phyloP scores from a whole-genome alignment of 2,113 vertebrate species.

The Brienomyrus brachyistius region DNA sequence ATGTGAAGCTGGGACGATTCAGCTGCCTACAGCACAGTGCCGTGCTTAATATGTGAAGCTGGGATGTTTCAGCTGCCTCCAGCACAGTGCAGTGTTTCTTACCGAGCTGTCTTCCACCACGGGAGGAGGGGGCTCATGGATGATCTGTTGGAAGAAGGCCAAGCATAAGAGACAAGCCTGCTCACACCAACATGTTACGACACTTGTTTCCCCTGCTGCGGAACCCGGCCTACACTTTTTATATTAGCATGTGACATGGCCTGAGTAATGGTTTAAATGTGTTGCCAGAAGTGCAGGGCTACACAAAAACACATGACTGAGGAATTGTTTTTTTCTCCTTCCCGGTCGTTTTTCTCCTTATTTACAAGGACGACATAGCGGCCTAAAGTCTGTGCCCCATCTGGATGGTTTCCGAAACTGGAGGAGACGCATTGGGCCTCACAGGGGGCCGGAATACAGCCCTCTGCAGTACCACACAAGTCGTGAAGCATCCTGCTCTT shows the following conservation, averaged over 20 bases:
- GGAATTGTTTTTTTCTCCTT: slow-evolving; percentile 32
- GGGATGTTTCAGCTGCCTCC: too few species aligned
- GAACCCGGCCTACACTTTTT: slow-evolving; percentile 20
- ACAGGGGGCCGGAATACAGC: neutral
- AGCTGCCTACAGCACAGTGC: too few species aligned
- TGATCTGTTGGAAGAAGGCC: slow-evolving; percentile 50
- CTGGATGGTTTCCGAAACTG: slow-evolving; percentile 34
- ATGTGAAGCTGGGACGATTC: too few species aligned
- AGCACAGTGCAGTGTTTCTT: slow-evolving; percentile 25
- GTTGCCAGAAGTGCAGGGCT: slow-evolving; percentile 36
- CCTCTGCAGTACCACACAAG: neutral
- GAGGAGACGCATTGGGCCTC: slow-evolving; percentile 11
- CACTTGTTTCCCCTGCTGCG: neutral
- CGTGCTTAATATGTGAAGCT: neutral
- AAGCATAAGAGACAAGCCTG: neutral
- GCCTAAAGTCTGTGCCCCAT: slow-evolving; percentile 59
- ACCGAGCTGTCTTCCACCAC: slow-evolving; percentile 61
- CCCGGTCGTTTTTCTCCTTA: slow-evolving; percentile 8
- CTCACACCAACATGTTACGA: slow-evolving; percentile 24
- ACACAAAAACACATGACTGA: slow-evolving; percentile 43
- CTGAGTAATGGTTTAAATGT: slow-evolving; percentile 30
- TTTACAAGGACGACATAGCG: slow-evolving; percentile 41
- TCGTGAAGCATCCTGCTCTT: slow-evolving; percentile 1
- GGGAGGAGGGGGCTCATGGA: slow-evolving; percentile 63
- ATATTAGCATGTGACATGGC: slow-evolving; percentile 20